phyloP scores from a whole-genome alignment of 2,888 invertebrate species.

The Pemphredon lugubris region DNA sequence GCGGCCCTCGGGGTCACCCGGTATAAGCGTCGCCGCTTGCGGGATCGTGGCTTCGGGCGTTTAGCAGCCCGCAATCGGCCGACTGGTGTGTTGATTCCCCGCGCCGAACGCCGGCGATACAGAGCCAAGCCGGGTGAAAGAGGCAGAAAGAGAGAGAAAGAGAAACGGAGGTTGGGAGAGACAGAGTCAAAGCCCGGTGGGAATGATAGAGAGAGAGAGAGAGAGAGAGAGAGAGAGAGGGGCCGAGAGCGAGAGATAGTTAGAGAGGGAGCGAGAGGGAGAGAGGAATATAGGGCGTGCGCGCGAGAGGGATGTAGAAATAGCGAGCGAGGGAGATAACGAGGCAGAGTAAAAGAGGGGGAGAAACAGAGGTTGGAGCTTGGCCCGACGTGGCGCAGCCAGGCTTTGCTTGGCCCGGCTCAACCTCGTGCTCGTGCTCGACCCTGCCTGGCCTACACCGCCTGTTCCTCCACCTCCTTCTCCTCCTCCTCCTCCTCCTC shows the following conservation, averaged over 20 bases:
- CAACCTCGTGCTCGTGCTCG: conserved; percentile 61
- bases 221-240: conserved; percentile 15
- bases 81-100: conserved; percentile 74
- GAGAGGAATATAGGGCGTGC: conserved; percentile 4
- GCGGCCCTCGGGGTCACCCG: conserved; percentile 71
- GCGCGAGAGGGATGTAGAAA: conserved; percentile 43
- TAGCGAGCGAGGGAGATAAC: conserved; percentile 55
- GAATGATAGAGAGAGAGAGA: neutral
- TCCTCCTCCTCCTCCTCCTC: conserved; percentile 21
- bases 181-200: conserved; percentile 26
- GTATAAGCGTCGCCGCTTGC: conserved; percentile 73
- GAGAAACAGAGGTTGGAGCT: conserved; percentile 56
- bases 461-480: conserved; percentile 37
- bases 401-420: conserved; percentile 43
- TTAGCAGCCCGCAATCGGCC: conserved; percentile 77
- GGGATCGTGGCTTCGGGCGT: conserved; percentile 76
- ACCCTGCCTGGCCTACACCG: conserved; percentile 59
- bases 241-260: conserved; percentile 8
- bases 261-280: conserved; percentile 1
- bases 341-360: conserved; percentile 7
- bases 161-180: conserved; percentile 19
- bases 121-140: conserved; percentile 51
- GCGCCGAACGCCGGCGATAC: conserved; percentile 58
- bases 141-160: conserved; percentile 27
- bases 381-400: conserved; percentile 54